A percentile compares a stretch with the other conserved stretches of the same genome.
Evolutionary conservation across 2,113 vertebrate genomes (phyloP).

Genomic region (Eolophus roseicapilla): DNA sequence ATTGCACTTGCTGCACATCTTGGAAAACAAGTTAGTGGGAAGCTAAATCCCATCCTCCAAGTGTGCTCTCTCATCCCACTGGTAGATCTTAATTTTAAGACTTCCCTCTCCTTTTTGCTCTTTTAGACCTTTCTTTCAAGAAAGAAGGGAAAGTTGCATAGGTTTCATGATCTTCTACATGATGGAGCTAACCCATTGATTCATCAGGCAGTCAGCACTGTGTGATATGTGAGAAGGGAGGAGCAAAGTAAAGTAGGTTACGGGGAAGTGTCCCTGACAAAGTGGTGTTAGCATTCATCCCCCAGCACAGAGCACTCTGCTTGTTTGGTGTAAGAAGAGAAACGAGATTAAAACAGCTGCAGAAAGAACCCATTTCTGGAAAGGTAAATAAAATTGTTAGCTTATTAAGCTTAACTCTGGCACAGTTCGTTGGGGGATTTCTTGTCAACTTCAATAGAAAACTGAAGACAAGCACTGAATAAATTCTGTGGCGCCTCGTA

Average conservation of each 20-base stretch:
- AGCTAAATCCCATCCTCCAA: background rate
- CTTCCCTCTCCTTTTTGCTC: background rate
- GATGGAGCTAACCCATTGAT: background rate
- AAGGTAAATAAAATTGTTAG: slow-evolving; percentile 62
- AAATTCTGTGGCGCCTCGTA: background rate
- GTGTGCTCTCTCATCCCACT: background rate
- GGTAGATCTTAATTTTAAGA: background rate
- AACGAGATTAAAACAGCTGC: background rate
- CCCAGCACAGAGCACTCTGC: background rate
- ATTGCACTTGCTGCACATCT: background rate
- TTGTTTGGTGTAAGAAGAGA: background rate
- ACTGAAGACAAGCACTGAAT: slow-evolving; percentile 34
- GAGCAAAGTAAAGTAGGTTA: background rate
- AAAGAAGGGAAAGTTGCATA: background rate
- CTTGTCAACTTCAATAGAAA: slow-evolving; percentile 58
- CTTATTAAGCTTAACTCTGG: slow-evolving; percentile 59
- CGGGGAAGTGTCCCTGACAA: background rate
- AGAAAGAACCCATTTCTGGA: background rate
- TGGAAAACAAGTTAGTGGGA: background rate
- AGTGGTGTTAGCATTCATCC: background rate
- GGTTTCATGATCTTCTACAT: background rate
- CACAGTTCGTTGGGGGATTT: slow-evolving; percentile 18
- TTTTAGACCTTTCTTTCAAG: background rate
- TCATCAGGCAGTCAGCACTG: background rate
- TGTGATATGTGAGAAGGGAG: background rate